A percentile compares a stretch with the other conserved stretches of the same genome.
Evolutionary conservation across 2,797 vertebrate species (phyloP).

Genomic region (Pyrocephalus nanus): DNA sequence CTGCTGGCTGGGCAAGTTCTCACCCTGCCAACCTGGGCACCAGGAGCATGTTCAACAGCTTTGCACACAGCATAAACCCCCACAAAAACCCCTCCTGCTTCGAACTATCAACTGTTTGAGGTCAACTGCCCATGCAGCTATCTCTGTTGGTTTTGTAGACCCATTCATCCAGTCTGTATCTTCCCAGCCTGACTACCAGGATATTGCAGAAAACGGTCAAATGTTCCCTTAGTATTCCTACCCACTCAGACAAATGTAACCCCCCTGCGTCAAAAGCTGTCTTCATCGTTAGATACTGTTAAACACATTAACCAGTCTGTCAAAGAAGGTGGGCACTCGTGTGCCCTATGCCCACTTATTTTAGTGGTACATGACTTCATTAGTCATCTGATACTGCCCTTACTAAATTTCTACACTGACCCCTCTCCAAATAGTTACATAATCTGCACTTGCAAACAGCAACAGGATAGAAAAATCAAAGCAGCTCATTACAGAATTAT

Average conservation of each 20-base stretch:
- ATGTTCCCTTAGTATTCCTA: neutral
- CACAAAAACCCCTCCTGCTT: neutral
- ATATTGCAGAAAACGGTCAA: neutral
- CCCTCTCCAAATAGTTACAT: neutral
- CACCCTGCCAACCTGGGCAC: neutral
- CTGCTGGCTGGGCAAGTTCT: neutral
- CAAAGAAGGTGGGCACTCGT: neutral
- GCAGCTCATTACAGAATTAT: neutral
- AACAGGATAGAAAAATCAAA: neutral
- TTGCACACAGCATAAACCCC: neutral
- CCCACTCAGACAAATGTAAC: neutral
- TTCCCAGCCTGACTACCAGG: neutral
- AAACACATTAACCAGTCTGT: neutral
- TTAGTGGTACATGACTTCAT: neutral
- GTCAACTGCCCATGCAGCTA: neutral
- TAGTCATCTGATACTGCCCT: neutral
- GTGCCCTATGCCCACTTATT: neutral
- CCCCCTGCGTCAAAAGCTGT: neutral
- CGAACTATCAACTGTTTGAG: accelerated
- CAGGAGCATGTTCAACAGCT: neutral
- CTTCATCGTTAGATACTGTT: neutral
- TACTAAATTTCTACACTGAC: neutral
- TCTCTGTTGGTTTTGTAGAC: neutral
- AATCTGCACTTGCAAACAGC: neutral
- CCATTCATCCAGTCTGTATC: neutral